phyloP scores from a whole-genome alignment of 2,797 vertebrate genomes.

The Pantherophis vulpinus region DNA sequence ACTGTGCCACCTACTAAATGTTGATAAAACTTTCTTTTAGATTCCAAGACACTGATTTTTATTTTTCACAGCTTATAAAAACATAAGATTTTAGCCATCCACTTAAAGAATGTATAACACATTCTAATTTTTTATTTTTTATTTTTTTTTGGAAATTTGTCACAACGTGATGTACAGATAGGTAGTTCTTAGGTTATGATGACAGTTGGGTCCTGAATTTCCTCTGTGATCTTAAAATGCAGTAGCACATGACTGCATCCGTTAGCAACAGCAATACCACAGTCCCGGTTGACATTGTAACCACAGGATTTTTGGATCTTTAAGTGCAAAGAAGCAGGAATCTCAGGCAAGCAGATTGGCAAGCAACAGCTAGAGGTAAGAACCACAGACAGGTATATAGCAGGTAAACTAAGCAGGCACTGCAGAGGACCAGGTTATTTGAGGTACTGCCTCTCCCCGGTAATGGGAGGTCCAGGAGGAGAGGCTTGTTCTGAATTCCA shows the following conservation, averaged over 20 bases:
- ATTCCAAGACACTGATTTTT: not conserved
- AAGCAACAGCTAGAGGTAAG: not conserved
- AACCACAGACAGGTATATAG: not conserved
- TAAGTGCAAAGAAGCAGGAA: not conserved
- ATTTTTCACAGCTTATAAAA: not conserved
- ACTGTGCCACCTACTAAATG: not conserved
- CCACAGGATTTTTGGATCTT: not conserved
- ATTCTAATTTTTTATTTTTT: not conserved
- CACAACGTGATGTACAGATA: not conserved
- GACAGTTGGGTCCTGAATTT: not conserved
- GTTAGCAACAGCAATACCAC: not conserved
- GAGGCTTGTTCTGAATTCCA: not conserved
- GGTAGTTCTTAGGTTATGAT: not conserved
- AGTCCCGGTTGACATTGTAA: not conserved
- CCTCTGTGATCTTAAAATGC: not conserved
- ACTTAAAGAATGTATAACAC: not conserved
- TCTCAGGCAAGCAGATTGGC: not conserved
- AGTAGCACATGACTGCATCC: not conserved
- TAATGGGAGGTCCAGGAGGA: not conserved
- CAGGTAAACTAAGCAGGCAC: not conserved
- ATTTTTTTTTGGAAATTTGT: constrained; percentile 9
- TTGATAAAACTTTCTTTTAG: not conserved
- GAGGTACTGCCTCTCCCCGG: not conserved
- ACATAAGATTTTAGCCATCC: constrained; percentile 10
- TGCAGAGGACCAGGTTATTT: not conserved